Base-by-base conservation (phyloP, 2,113 vertebrate species). In the Daphoenositta chrysoptera region DNA sequence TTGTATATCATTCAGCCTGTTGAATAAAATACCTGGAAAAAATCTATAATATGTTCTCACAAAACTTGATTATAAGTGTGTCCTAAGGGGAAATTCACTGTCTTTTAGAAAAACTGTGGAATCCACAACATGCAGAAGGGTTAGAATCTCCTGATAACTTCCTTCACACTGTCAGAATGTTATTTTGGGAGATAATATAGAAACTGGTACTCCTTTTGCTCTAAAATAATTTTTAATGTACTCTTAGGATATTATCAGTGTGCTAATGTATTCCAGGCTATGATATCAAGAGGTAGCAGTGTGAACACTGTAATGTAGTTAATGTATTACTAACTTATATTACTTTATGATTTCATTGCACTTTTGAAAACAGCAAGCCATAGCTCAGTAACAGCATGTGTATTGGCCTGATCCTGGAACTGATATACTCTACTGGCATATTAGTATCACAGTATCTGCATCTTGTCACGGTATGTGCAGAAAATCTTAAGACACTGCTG, bases 301-400 rank as follows among this genome's bases (percentile, higher is more conserved):
- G 42, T 1, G 15, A 93, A 39, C 65, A 78, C 42, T 70, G 64
- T 48, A 40, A 75, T 68, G 54, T 28, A 78, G 85, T 96, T 94
- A 93, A 94, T 89, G 13, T 92, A 54, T 96, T 78, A 95, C 89
- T 87, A 50, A 56, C 88, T 87, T 76, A 31, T 61, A 88, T 78
- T 54, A 39, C 53, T 95, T 73, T 28, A 68, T 54, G 19, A 81
- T 92, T 83, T 90, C 28, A 13, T 66, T 88, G 65, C 60, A 51
- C 66, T 95, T 82, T 45, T 61, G 76, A 81, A 93, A 90, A 27
- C 57, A 75, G 68, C 57, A 51, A 61, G 71, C 57, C 33, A 12
- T 21, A 68, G 47, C 85, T 93, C 48, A 88, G 28, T 69, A 82
- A 11, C 2, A 19, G 53, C 56, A 20, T 56, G 26, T 72, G 5